These are phyloP conservation scores for Dasysyrphus albostriatus DNA, from an alignment of 2,888 invertebrate genomes.

Conservation along the genomic window DNA sequence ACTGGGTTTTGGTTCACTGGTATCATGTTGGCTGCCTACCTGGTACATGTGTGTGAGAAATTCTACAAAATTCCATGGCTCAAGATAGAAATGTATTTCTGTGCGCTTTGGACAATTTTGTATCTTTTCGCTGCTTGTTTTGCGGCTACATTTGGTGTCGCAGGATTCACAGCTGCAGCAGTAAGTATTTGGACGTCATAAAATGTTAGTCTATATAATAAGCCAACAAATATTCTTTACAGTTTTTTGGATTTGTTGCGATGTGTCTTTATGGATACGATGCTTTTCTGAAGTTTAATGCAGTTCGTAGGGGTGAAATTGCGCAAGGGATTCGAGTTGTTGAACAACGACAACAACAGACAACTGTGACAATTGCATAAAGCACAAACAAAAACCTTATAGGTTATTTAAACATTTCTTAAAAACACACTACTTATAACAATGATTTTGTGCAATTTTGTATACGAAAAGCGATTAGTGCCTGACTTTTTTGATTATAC, in stretches of 20 bases:
- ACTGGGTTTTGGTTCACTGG: constrained; percentile 94
- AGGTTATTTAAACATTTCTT: constrained; percentile 17
- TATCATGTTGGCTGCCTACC: constrained; percentile 90
- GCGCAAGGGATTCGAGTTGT: constrained; percentile 86
- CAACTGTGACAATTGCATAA: constrained; percentile 74
- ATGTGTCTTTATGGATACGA: constrained; percentile 92
- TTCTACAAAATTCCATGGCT: constrained; percentile 94
- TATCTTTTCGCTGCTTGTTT: constrained; percentile 91
- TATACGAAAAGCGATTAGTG: constrained; percentile 44
- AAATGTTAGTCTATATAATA: neutral
- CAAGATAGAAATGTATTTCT: constrained; percentile 91
- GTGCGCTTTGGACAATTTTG: constrained; percentile 89
- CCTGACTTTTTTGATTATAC: constrained; percentile 54
- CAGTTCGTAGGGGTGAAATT: constrained; percentile 87
- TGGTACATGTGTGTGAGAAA: constrained; percentile 94
- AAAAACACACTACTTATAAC: constrained; percentile 35
- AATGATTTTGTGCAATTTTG: constrained; percentile 54
- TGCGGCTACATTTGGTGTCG: constrained; percentile 86
- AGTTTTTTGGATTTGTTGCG: constrained; percentile 95
- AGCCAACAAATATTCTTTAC: constrained; percentile 62
- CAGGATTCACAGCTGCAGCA: constrained; percentile 87
- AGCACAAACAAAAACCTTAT: neutral
- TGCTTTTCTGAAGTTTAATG: constrained; percentile 91
- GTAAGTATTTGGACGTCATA: constrained; percentile 85
- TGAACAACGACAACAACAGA: constrained; percentile 74